Evolutionary conservation across 2,113 vertebrate species (phyloP).

Genomic region (Pseudorhombus dupliciocellatus): DNA sequence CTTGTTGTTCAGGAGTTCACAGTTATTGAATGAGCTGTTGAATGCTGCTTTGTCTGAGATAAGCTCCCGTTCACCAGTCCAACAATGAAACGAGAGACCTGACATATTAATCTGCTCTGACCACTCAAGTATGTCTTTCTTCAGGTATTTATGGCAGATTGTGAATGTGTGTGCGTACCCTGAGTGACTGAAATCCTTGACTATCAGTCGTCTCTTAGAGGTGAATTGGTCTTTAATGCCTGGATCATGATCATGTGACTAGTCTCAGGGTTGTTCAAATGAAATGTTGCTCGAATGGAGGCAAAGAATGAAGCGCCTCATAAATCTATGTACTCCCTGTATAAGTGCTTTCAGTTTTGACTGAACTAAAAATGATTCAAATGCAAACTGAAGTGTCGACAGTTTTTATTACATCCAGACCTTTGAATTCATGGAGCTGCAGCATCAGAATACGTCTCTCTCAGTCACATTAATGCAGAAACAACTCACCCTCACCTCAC

Average conservation of each 20-base stretch:
- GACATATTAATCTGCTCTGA: background rate
- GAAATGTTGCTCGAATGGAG: too few species aligned
- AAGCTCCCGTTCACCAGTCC: background rate
- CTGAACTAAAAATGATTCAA: too few species aligned
- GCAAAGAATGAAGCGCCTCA: too few species aligned
- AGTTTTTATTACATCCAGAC: too few species aligned
- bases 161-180: constrained; percentile 5
- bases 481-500: background rate
- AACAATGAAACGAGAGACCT: background rate
- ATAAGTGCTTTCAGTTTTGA: too few species aligned
- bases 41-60: background rate
- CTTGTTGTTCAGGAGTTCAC: too few species aligned
- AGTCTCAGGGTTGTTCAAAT: background rate
- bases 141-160: background rate
- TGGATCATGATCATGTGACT: background rate
- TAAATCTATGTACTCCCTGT: background rate
- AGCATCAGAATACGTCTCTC: too few species aligned
- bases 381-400: too few species aligned
- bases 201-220: constrained; percentile 3
- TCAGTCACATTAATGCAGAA: background rate
- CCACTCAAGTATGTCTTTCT: background rate
- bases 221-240: constrained; percentile 9
- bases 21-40: background rate
- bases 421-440: too few species aligned
- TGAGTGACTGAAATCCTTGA: constrained; percentile 13